Evolutionary conservation across 1,140 invertebrate species (phyloP).

Genomic region (Mylabris phalerata): DNA sequence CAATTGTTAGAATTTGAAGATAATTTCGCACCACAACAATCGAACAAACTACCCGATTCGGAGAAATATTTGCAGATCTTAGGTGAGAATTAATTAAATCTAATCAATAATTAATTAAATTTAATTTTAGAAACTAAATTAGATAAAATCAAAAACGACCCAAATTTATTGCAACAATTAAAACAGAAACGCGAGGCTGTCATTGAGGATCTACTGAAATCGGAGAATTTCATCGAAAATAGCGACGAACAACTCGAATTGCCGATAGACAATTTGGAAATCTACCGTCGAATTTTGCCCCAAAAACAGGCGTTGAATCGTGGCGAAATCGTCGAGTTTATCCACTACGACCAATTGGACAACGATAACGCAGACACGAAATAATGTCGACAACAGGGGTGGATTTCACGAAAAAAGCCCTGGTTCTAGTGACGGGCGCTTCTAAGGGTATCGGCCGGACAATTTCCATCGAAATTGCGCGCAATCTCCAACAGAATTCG

Average conservation of each 20-base stretch:
- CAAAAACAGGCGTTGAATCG: slow-evolving; percentile 43
- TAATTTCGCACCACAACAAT: slow-evolving; percentile 39
- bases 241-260: slow-evolving; percentile 35
- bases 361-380: background rate
- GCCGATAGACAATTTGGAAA: slow-evolving; percentile 37
- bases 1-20: slow-evolving; percentile 41
- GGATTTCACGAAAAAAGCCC: slow-evolving; percentile 44
- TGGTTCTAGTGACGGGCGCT: slow-evolving; percentile 72
- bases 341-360: slow-evolving; percentile 45
- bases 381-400: slow-evolving; percentile 7
- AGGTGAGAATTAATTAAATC: slow-evolving; percentile 27
- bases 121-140: slow-evolving; percentile 44
- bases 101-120: background rate
- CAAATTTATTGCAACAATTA: slow-evolving; percentile 44
- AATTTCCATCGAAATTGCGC: slow-evolving; percentile 64
- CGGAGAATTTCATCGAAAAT: background rate
- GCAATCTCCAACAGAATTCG: slow-evolving; percentile 45
- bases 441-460: slow-evolving; percentile 80
- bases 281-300: slow-evolving; percentile 43
- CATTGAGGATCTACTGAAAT: slow-evolving; percentile 41
- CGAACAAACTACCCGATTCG: slow-evolving; percentile 38
- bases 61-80: slow-evolving; percentile 40
- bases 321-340: slow-evolving; percentile 45
- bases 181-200: slow-evolving; percentile 44
- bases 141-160: slow-evolving; percentile 43